Evolutionary conservation across 2,797 vertebrate species (phyloP).

Genomic region (Pogonophryne albipinna): DNA sequence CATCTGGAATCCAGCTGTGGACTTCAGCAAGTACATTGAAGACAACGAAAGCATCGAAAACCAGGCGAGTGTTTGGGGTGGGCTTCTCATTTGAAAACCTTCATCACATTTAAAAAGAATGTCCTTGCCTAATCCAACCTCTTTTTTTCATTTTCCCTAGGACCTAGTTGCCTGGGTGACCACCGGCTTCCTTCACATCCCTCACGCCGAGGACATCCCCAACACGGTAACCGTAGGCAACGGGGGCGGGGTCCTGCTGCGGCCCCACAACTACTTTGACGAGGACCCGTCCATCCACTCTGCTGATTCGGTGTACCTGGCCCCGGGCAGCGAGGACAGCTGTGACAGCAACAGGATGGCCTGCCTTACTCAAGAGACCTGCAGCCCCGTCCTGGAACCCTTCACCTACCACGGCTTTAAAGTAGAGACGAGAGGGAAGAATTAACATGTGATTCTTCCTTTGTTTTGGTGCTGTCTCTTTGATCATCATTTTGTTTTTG

Average conservation of each 20-base stretch:
- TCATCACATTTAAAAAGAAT: neutral
- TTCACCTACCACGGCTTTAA: slow-evolving; percentile 88
- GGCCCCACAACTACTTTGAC: slow-evolving; percentile 94
- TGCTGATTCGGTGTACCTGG: slow-evolving; percentile 83
- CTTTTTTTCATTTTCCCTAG: slow-evolving; percentile 66
- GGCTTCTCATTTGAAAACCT: neutral
- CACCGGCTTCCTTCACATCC: slow-evolving; percentile 92
- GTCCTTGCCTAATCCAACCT: neutral
- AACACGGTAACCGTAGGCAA: slow-evolving; percentile 94
- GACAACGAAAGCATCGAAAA: slow-evolving; percentile 90
- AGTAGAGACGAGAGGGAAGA: slow-evolving; percentile 32
- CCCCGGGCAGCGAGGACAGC: slow-evolving; percentile 34
- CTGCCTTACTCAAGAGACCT: slow-evolving; percentile 82
- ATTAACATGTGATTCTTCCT: neutral
- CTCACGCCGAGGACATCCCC: slow-evolving; percentile 92
- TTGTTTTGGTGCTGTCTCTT: neutral
- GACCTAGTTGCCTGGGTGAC: slow-evolving; percentile 96
- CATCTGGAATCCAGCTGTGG: slow-evolving; percentile 88
- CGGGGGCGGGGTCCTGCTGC: slow-evolving; percentile 88
- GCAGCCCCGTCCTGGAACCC: slow-evolving; percentile 79
- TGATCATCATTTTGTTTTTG: too few species aligned
- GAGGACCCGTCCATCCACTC: slow-evolving; percentile 90
- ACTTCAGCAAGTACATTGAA: slow-evolving; percentile 89
- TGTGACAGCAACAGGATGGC: slow-evolving; percentile 87
- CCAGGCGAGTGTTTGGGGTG: slow-evolving; percentile 77